phyloP scores from a whole-genome alignment of 2,113 vertebrate genomes.

The Nerophis ophidion region DNA sequence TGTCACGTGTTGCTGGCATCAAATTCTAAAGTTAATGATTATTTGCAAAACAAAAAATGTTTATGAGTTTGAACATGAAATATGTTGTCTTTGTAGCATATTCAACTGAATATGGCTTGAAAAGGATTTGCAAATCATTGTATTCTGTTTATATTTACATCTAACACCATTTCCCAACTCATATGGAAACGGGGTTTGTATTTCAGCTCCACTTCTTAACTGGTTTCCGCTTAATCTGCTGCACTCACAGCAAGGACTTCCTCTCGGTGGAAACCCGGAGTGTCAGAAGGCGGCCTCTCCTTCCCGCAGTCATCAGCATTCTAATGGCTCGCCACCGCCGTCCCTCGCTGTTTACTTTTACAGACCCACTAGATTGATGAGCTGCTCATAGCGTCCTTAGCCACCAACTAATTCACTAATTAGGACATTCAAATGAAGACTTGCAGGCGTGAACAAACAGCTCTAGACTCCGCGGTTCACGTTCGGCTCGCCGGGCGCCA shows the following conservation, averaged over 20 bases:
- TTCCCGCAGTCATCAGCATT: constrained; percentile 70
- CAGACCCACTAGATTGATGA: constrained; percentile 74
- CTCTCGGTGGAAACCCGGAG: constrained; percentile 55
- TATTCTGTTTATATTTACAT: too few relatives aligned
- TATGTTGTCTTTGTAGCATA: too few relatives aligned
- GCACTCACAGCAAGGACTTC: constrained; percentile 39
- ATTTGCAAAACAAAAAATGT: too few relatives aligned
- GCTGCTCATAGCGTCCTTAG: constrained; percentile 74
- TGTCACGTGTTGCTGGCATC: too few relatives aligned
- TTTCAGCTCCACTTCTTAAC: constrained; percentile 56
- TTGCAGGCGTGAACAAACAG: constrained; percentile 59
- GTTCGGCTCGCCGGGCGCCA: constrained; percentile 18
- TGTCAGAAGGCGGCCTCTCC: constrained; percentile 54
- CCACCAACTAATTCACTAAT: constrained; percentile 80
- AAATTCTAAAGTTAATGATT: too few relatives aligned
- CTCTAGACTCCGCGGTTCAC: constrained; percentile 37
- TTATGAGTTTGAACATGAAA: too few relatives aligned
- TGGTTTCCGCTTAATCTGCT: constrained; percentile 55
- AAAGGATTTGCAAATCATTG: too few relatives aligned
- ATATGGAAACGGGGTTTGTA: too few relatives aligned
- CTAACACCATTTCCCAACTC: too few relatives aligned
- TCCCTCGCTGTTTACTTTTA: constrained; percentile 73
- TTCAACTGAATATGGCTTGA: too few relatives aligned
- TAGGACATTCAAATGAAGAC: constrained; percentile 76
- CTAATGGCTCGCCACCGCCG: constrained; percentile 68